Evolutionary conservation across 2,113 vertebrate genomes (phyloP).

Genomic region (Podarcis cretensis): DNA sequence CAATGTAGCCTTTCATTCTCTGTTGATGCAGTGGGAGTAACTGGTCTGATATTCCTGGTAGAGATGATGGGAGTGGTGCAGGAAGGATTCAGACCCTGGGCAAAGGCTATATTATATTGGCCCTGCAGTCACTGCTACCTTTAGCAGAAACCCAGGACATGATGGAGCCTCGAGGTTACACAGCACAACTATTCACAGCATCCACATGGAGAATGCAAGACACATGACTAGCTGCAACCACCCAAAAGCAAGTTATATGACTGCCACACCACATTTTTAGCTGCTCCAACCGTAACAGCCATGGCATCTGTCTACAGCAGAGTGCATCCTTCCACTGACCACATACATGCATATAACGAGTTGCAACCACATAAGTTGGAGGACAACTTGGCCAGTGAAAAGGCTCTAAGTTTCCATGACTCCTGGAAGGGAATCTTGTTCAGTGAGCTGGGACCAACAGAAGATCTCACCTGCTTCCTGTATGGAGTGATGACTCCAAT

Average conservation of each 20-base stretch:
- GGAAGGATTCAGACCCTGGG: neutral
- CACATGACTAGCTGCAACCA: neutral
- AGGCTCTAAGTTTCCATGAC: neutral
- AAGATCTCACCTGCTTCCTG: constrained; percentile 88
- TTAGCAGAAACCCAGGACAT: neutral
- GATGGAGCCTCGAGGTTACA: neutral
- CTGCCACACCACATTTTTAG: neutral
- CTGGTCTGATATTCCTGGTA: neutral
- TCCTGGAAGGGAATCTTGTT: neutral
- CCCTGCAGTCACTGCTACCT: neutral
- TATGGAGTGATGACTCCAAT: constrained; percentile 94
- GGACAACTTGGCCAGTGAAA: neutral
- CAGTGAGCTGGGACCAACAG: neutral
- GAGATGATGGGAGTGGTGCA: neutral
- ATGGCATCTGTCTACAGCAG: too few relatives aligned
- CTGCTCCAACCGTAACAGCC: too few relatives aligned
- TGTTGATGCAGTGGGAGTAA: neutral
- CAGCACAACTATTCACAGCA: neutral
- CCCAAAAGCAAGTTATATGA: neutral
- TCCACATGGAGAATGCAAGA: neutral
- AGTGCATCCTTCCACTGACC: neutral
- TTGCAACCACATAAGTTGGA: neutral
- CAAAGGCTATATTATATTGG: neutral
- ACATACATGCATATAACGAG: neutral
- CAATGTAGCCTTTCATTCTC: neutral